Base-by-base conservation (phyloP, 2,113 vertebrate genomes). In the Muntiacus muntjak region DNA sequence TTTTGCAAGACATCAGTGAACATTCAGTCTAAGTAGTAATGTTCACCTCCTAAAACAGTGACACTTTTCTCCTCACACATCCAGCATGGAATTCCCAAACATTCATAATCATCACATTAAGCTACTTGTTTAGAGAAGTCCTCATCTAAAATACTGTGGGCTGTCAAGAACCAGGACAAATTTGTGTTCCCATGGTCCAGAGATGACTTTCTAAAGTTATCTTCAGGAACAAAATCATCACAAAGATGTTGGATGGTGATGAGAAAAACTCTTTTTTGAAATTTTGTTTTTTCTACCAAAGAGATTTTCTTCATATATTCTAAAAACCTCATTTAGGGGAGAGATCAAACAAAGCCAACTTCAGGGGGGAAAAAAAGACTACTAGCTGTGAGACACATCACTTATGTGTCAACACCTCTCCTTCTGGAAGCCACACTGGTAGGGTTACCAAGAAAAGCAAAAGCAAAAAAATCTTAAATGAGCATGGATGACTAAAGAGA, bases 141-240 rank as follows among this genome's bases (percentile, higher is more conserved):
- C 93, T 96, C 91, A 81, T 98, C 96, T 93, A 85, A 57, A 95
- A 97, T 94, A 97, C 91, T 94, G 60, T 71, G 47, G 36, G 58
- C 91, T 98, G 97, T 98, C 97, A 95, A 93, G 82, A 94, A 91
- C 74, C 91, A 40, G n/a, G 10, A 92, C 78, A 95, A 94, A 93
- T 89, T 19, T 89, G 62, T 90, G 28, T 67, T 96, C 94, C 93
- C 71, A 87, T 50, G 55, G 81, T 83, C 62, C 71, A 84, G 87
- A 97, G 94, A 97, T 91, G 83, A 94, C 79, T 96, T 97, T 98
- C 95, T 97, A 94, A 95, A 97, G 96, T 97, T 91, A 98, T 87
- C 87, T 88, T 85, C 81, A 95, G 87, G 62, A 97, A 84, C 12
- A 71, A 94, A 97, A 97, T 84, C 92, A 93, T 91, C 94, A 94